Evolutionary conservation across 2,888 invertebrate genomes (phyloP).

Genomic region (Smittia sp.): DNA sequence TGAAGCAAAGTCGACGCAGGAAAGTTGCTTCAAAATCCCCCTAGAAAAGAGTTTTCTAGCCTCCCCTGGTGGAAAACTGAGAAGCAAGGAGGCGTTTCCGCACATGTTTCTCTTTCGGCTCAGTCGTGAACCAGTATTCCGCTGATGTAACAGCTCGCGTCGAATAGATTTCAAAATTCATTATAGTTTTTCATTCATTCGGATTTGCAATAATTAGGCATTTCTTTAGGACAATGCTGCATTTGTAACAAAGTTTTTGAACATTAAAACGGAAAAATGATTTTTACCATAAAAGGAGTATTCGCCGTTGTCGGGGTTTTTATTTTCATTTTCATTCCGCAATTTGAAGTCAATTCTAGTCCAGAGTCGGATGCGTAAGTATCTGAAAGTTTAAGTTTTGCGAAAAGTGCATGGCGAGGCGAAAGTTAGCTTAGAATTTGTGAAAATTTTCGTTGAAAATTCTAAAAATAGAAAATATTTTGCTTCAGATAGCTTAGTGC

Average conservation of each 20-base stretch:
- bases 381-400: neutral
- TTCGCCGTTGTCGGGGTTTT: neutral
- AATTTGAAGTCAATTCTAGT: slow-evolving; percentile 27
- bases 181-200: neutral
- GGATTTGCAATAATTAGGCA: neutral
- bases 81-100: no score
- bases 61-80: neutral
- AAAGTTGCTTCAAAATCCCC: neutral
- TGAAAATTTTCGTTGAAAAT: neutral
- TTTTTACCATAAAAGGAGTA: slow-evolving; percentile 25
- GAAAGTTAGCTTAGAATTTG: no score
- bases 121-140: neutral
- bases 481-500: neutral
- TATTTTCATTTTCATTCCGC: slow-evolving; percentile 31
- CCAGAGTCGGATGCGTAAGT: slow-evolving; percentile 32
- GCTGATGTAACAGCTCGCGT: neutral
- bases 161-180: neutral
- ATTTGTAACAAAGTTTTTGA: neutral
- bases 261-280: slow-evolving; percentile 26
- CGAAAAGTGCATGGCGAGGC: neutral
- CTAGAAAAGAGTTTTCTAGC: neutral
- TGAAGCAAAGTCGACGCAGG: neutral
- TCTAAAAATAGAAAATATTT: slow-evolving; percentile 36
- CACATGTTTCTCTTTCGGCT: neutral
- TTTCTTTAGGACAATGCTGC: neutral